Evolutionary conservation across 2,113 vertebrate genomes (phyloP).

Genomic region (Peromyscus californicus): DNA sequence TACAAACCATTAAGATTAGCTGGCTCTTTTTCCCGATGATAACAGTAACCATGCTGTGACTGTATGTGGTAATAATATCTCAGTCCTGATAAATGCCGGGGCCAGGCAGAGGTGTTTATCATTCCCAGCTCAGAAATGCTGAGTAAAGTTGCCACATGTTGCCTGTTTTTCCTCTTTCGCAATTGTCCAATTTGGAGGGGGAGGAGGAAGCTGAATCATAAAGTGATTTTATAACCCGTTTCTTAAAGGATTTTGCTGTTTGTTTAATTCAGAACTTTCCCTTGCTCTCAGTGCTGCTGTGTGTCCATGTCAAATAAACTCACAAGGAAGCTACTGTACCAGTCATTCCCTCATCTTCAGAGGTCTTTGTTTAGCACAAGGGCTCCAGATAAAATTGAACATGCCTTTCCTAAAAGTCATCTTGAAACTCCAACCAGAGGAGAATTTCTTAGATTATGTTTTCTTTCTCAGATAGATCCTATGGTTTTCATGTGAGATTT

Average conservation of each 20-base stretch:
- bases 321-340: not conserved
- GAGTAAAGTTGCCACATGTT: slow-evolving; percentile 94
- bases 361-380: slow-evolving; percentile 44
- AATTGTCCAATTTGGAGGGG: slow-evolving; percentile 81
- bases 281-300: not conserved
- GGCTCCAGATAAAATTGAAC: slow-evolving; percentile 41
- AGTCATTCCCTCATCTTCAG: not conserved
- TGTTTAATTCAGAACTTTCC: slow-evolving; percentile 40
- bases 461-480: not conserved
- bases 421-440: not conserved
- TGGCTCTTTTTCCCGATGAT: slow-evolving; percentile 90
- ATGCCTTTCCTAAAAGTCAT: slow-evolving; percentile 12
- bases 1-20: slow-evolving; percentile 98
- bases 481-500: slow-evolving; percentile 37
- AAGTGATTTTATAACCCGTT: slow-evolving; percentile 70
- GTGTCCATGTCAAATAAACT: not conserved
- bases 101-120: slow-evolving; percentile 91
- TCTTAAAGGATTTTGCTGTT: slow-evolving; percentile 36
- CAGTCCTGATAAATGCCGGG: slow-evolving; percentile 92
- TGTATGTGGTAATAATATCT: slow-evolving; percentile 94
- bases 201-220: slow-evolving; percentile 73
- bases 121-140: slow-evolving; percentile 91
- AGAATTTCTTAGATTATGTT: slow-evolving; percentile 10
- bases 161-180: slow-evolving; percentile 88
- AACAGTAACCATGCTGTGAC: slow-evolving; percentile 91